These are phyloP conservation scores for Takifugu flavidus DNA, from an alignment of 2,113 vertebrate species.

Conservation along the genomic window DNA sequence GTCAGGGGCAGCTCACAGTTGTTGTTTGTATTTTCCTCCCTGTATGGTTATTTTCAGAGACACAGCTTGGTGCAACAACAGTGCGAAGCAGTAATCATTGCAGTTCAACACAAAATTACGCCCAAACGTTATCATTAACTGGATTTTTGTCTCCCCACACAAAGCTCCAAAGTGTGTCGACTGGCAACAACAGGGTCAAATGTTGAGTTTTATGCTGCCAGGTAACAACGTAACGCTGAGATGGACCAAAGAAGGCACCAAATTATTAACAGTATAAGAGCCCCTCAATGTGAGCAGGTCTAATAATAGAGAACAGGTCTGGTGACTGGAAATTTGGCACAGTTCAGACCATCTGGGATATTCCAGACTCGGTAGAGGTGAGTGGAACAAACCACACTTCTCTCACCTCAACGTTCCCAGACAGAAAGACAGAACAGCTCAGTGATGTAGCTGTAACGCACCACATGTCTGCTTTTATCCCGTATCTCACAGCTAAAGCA, in stretches of 20 bases:
- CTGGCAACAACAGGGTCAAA: slow-evolving; percentile 11
- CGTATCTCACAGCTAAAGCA: not conserved
- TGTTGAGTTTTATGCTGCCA: not conserved
- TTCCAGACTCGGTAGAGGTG: slow-evolving; percentile 47
- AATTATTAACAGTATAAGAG: slow-evolving; percentile 4
- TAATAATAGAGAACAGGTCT: slow-evolving; percentile 61
- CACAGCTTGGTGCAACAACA: slow-evolving; percentile 36
- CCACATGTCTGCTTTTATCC: slow-evolving; percentile 7
- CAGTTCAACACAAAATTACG: slow-evolving; percentile 53
- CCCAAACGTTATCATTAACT: slow-evolving; percentile 40
- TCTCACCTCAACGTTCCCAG: slow-evolving; percentile 40
- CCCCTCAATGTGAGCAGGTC: slow-evolving; percentile 9
- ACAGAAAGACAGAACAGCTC: slow-evolving; percentile 28
- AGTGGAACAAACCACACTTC: slow-evolving; percentile 49
- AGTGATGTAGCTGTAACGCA: slow-evolving; percentile 36
- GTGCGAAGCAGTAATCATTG: slow-evolving; percentile 19
- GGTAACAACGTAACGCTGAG: not conserved
- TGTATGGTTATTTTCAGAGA: slow-evolving; percentile 41
- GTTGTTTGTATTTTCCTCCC: slow-evolving; percentile 20
- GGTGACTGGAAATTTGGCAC: slow-evolving; percentile 42
- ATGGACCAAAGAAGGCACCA: not conserved
- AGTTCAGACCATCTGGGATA: slow-evolving; percentile 48
- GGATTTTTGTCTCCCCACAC: slow-evolving; percentile 37
- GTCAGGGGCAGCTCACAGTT: not conserved
- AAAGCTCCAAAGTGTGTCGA: slow-evolving; percentile 17